Evolutionary conservation across 2,888 invertebrate genomes (phyloP), one percentile per base, ranked within the genome.

Genomic region (Drosophila lacicola): DNA sequence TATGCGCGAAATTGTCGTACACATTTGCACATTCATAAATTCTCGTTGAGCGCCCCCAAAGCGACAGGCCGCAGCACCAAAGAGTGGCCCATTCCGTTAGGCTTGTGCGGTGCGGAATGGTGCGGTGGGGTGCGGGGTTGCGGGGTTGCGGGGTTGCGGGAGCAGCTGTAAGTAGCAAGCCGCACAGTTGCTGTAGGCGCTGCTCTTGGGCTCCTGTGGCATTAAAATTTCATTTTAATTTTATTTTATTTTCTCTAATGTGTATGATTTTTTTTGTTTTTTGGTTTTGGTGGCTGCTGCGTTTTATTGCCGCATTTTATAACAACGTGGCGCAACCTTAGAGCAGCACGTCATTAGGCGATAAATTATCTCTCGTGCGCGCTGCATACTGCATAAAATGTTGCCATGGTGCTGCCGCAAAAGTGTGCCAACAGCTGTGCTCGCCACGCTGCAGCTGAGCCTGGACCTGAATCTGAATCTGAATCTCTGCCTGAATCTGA

Each of bases 11-110:
- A 84, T 88, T 83, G 83, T 88, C 83, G 87, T 83, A 83, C 70
- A 85, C 82, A 89, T 86, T 86, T 86, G 89, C 89, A 86, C 89
- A 86, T 86, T 86, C 85, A 86, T 86, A 86, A 86, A 86, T 86
- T 89, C 74, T 89, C 74, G 88, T 89, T 79, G 84, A 89, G 89
- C 85, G 79, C 84, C 82, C 74, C 85, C 79, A 70, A 79, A 89
- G 89, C 87, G 79, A 81, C 89, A 75, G 71, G 46, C 60, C 47
- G 47, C 78, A 66, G 42, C 65, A 55, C 67, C 66, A 63, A 70
- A 75, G 88, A 82, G 73, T 83, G 78, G 53, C 61, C 51, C 64
- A 68, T 73, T 44, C 44, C 21, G 34, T 45, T 39, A 21, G 50
- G 55, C 45, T 44, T 14, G 10, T 19, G 57, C 41, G 41, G 5